Evolutionary conservation across 2,888 invertebrate genomes (phyloP), one percentile per base, ranked within the genome.

Genomic region (Uropetala carovei): DNA sequence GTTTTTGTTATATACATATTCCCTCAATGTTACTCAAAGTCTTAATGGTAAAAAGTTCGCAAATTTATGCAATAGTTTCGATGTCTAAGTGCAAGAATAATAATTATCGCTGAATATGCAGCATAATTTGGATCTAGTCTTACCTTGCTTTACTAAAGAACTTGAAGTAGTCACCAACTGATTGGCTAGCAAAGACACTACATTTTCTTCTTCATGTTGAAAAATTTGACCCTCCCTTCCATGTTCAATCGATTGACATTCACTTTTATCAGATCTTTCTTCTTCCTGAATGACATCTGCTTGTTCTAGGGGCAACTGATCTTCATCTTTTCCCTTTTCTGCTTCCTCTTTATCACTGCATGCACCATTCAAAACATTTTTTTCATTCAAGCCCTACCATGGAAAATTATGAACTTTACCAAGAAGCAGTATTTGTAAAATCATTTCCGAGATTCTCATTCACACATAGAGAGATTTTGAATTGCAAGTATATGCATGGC

Each of bases 141-240:
- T 4, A 89, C 89, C 89, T 89, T 89, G 89, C 13, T 89, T 89
- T 27, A 14, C 56, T 13, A 43, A 5, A 30, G 89, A 64, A 86
- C 59, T 60, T 30, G 82, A 10, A 43, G 89, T 18, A 9, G 43
- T 93, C 22, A 93, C 93, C n/a, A 94, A 92, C 85, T 94, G 94
- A 92, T 93, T 94, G 22, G 94, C 94, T 57, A 94, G 92, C 83
- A 94, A 92, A n/a, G 93, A 93, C 13, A 94, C 94, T 43, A 94
- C 94, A 93, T 94, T 94, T 92, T 94, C 94, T 92, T 94, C 94
- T 84, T 94, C 93, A 64, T 93, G 89, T 14, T 89, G 89, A 89
- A 89, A 89, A n/a, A 89, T 89, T 89, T 56, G 60, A n/a, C 64
- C 89, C 22, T 27, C 75, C 10, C 43, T 68, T 10, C 60, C 60